These are phyloP conservation scores for Cephalotes varians DNA, from an alignment of 2,888 invertebrate genomes.

Conservation along the genomic window DNA sequence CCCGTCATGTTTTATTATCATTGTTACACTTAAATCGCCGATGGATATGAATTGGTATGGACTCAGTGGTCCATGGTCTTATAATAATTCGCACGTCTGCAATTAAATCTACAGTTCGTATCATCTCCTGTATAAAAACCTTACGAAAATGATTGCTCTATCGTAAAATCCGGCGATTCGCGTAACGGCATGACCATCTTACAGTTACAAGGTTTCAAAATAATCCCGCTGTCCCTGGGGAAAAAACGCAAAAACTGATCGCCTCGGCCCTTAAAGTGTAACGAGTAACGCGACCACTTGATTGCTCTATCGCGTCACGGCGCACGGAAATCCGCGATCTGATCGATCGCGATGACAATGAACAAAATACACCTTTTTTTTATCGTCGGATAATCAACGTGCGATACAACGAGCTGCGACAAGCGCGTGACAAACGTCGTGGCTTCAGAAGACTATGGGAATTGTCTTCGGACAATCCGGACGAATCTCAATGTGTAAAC, in stretches of 20 bases:
- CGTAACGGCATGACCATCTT: slow-evolving; percentile 28
- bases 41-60: slow-evolving; percentile 70
- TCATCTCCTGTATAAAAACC: slow-evolving; percentile 79
- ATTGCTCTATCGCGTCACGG: background rate
- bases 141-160: slow-evolving; percentile 83
- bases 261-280: slow-evolving; percentile 28
- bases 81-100: slow-evolving; percentile 55
- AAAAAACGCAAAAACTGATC: slow-evolving; percentile 20
- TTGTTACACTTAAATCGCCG: slow-evolving; percentile 31
- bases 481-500: background rate
- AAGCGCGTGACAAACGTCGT: background rate
- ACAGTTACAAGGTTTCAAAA: slow-evolving; percentile 45
- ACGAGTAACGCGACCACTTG: background rate
- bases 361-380: slow-evolving; percentile 15
- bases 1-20: slow-evolving; percentile 33
- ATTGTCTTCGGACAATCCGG: background rate
- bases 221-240: background rate
- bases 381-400: slow-evolving; percentile 2
- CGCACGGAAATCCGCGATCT: slow-evolving; percentile 30
- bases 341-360: background rate
- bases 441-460: slow-evolving; percentile 4
- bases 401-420: background rate
- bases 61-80: slow-evolving; percentile 60
- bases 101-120: slow-evolving; percentile 61
- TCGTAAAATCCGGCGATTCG: slow-evolving; percentile 74